A percentile compares a stretch with the other conserved stretches of the same genome.
Conservation (phyloP, 1,140 invertebrate genomes). For the Euglossa dilemma region DNA sequence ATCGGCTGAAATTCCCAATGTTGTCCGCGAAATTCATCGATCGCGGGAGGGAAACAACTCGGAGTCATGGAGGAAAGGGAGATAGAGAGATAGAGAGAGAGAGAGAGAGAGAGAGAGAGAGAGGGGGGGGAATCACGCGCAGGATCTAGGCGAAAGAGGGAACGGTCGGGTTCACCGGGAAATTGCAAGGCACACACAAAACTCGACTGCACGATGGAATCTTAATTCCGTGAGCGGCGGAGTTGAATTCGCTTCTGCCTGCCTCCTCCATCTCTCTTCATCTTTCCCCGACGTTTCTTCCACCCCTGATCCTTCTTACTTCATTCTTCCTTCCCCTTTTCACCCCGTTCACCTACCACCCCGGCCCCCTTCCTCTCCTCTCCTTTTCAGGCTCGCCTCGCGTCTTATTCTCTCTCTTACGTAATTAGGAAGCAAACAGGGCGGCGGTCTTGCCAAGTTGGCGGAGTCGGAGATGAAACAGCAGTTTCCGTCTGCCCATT, state of each 20-base stretch:
- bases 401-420: conserved; percentile 67
- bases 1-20: too few species aligned
- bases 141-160: conserved; percentile 13
- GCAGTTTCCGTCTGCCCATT: conserved; percentile 72
- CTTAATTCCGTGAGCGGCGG: conserved; percentile 69
- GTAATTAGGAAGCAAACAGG: conserved; percentile 77
- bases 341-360: conserved; percentile 1
- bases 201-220: conserved; percentile 72
- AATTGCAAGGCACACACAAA: conserved; percentile 75
- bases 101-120: neutral
- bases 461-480: conserved; percentile 75
- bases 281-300: neutral
- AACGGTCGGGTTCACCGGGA: conserved; percentile 72
- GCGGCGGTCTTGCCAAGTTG: conserved; percentile 74
- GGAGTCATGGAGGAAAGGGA: too few species aligned
- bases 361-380: neutral
- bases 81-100: neutral
- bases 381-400: conserved; percentile 6
- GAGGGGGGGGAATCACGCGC: neutral
- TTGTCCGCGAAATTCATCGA: neutral
- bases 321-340: neutral
- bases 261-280: neutral
- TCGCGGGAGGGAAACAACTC: neutral
- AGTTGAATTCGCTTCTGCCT: conserved; percentile 55
- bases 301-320: conserved; percentile 21